Conservation (phyloP, 2,113 vertebrate species). For the Myocastor coypus region DNA sequence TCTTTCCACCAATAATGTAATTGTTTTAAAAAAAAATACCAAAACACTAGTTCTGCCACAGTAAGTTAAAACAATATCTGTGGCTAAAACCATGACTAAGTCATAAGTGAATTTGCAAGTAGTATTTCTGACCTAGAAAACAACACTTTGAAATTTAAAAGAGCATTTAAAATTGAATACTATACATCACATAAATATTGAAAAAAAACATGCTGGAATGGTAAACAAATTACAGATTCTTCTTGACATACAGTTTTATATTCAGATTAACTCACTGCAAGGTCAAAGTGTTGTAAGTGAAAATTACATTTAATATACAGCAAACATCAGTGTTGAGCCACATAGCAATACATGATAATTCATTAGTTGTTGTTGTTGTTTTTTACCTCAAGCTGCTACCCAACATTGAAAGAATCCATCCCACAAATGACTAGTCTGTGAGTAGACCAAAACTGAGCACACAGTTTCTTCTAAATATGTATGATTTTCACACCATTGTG, state of each 20-base stretch:
- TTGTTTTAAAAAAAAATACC: not conserved
- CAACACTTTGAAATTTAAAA: not conserved
- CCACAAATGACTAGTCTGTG: not conserved
- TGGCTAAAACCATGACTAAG: no score
- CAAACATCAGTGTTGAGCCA: not conserved
- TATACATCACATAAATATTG: not conserved
- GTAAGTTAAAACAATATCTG: not conserved
- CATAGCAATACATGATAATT: not conserved
- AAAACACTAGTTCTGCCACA: not conserved
- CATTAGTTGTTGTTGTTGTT: no score
- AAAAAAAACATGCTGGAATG: not conserved
- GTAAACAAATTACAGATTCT: not conserved
- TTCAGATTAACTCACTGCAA: not conserved
- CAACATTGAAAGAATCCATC: not conserved
- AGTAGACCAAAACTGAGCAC: not conserved
- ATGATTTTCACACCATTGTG: not conserved
- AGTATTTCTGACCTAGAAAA: not conserved
- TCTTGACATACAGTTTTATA: not conserved
- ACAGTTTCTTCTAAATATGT: not conserved
- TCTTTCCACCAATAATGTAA: not conserved
- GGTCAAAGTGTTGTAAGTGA: not conserved
- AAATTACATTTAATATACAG: not conserved
- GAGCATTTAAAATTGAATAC: not conserved
- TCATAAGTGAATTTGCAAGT: not conserved
- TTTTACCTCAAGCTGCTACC: not conserved